Base-by-base conservation (phyloP, 2,113 vertebrate genomes). In the Ramphastos sulfuratus region DNA sequence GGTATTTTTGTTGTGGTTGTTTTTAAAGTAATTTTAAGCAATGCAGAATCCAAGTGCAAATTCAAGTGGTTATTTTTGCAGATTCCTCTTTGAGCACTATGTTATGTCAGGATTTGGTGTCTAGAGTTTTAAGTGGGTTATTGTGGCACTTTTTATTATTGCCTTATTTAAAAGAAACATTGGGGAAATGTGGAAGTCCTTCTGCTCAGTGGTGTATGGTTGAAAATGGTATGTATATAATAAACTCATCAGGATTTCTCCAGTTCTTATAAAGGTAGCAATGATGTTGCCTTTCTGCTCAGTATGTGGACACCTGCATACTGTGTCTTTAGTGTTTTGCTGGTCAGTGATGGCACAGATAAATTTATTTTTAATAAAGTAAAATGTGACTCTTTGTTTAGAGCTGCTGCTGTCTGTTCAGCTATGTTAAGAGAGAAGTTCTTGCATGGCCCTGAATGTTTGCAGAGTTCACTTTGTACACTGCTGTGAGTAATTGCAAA, bases 281-380 rank as follows among this genome's bases (percentile, higher is more conserved):
- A 76, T 71, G 74, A 70, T 61, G 76, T 67, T 90, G 95, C 92
- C 91, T 94, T 73, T 88, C 88, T 95, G 74, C 61, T 87, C 25
- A 42, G 94, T 93, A 27, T 16, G 37, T 4, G 92, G 93, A 97
- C 90, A 97, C 97, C 96, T 74, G 84, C 72, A 91, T 58, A 76
- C 63, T 80, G 0, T 10, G 12, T 13, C 70, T 52, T 44, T 24
- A 75, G 88, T 91, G 73, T 89, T 82, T 74, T 84, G 65, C 30
- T 95, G 83, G 90, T 79, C 80, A 90, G 64, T 95, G 85, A 94
- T 76, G 65, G 31, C 73, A 92, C 80, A 96, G 37, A 92, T 79
- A 94, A 97, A 97, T 91, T 96, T 95, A 97, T 97, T 98, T 88
- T 95, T 95, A 97, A 97, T 97, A 93, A 97, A 97, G 76, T 93